Conservation (phyloP, 2,888 invertebrate species). For the Epirrita christyi region DNA sequence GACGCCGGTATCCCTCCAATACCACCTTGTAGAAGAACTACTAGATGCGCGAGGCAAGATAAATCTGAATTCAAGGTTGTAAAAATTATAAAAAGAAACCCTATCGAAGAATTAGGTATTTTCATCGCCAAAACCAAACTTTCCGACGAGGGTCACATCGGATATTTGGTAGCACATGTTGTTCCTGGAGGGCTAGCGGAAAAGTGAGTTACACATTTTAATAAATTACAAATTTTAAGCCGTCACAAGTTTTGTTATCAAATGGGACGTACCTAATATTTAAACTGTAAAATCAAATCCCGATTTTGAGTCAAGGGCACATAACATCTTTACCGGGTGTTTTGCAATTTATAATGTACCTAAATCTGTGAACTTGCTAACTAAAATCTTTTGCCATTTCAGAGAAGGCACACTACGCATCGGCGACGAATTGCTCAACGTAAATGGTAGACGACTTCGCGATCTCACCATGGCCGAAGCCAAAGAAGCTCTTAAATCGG, state of each 20-base stretch:
- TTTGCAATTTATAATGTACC: too few relatives aligned
- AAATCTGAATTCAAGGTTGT: slow-evolving; percentile 80
- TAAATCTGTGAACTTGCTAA: too few relatives aligned
- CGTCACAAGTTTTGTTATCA: too few relatives aligned
- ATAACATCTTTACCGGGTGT: too few relatives aligned
- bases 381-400: slow-evolving; percentile 45
- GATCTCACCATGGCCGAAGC: slow-evolving; percentile 88
- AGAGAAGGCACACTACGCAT: slow-evolving; percentile 87
- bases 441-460: slow-evolving; percentile 88
- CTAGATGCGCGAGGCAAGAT: slow-evolving; percentile 59
- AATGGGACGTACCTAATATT: too few relatives aligned
- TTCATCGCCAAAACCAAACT: slow-evolving; percentile 88
- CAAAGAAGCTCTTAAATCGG: slow-evolving; percentile 86
- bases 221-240: not conserved
- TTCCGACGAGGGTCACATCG: slow-evolving; percentile 85
- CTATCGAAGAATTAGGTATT: slow-evolving; percentile 88
- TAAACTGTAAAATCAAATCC: too few relatives aligned
- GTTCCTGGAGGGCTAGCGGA: slow-evolving; percentile 89
- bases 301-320: too few relatives aligned
- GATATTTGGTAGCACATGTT: slow-evolving; percentile 89
- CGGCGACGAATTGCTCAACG: slow-evolving; percentile 90
- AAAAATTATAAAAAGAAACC: slow-evolving; percentile 82
- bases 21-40: slow-evolving; percentile 73
- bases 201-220: slow-evolving; percentile 74
- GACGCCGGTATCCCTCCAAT: slow-evolving; percentile 80